Evolutionary conservation across 2,113 vertebrate species (phyloP).

Genomic region (Copsychus sechellarum): DNA sequence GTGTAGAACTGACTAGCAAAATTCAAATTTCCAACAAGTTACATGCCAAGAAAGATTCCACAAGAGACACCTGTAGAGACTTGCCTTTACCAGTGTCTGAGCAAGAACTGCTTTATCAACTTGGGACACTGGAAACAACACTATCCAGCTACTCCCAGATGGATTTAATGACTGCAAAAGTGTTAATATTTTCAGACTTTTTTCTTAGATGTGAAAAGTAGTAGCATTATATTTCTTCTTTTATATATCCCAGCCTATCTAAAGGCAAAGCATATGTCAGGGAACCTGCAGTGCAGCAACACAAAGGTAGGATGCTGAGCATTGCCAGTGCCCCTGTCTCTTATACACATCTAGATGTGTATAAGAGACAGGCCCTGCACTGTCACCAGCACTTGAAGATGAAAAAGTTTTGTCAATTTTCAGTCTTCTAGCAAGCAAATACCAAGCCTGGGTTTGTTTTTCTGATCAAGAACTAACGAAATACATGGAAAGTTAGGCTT

Average conservation of each 20-base stretch:
- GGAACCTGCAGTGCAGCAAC: background rate
- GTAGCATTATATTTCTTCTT: background rate
- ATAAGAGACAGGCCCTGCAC: too few species aligned
- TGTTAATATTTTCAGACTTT: background rate
- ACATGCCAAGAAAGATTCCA: background rate
- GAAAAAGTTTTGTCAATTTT: background rate
- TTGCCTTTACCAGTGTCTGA: background rate
- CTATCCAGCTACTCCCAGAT: accelerated
- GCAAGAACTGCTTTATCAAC: background rate
- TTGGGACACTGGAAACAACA: background rate
- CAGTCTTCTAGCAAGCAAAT: background rate
- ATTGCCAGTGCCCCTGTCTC: background rate
- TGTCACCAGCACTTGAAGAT: background rate
- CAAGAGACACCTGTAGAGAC: background rate
- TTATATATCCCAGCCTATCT: background rate
- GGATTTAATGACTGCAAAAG: background rate
- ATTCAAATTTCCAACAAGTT: background rate
- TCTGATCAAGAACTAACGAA: background rate
- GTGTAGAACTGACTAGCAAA: background rate
- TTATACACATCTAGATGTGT: too few species aligned
- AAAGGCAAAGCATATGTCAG: background rate
- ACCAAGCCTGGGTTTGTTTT: background rate
- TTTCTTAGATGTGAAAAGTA: background rate
- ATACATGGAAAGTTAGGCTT: background rate
- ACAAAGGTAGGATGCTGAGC: background rate